Conservation (phyloP, 2,113 vertebrate genomes). For the Equus quagga region DNA sequence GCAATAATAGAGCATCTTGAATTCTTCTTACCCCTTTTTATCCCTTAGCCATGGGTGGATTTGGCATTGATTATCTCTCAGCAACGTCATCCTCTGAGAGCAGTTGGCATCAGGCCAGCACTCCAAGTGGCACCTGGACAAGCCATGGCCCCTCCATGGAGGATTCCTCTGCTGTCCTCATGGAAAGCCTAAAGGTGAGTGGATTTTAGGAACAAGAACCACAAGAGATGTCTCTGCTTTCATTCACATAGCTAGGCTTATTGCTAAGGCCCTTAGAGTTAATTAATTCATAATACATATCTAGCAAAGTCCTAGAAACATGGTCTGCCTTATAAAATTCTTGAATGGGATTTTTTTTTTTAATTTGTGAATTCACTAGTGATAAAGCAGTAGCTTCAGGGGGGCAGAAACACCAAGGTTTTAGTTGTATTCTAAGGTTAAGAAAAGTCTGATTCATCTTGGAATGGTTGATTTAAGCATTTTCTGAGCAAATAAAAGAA, state of each 20-base stretch:
- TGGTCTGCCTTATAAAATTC: not conserved
- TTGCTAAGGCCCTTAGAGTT: not conserved
- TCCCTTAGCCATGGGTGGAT: constrained; percentile 91
- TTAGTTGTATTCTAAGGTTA: constrained; percentile 28
- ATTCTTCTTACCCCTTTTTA: constrained; percentile 62
- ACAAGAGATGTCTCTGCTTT: not conserved
- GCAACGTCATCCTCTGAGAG: constrained; percentile 91
- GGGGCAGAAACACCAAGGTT: not conserved
- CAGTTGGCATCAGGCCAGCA: constrained; percentile 94
- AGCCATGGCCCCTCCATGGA: constrained; percentile 95
- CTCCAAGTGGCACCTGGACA: constrained; percentile 93
- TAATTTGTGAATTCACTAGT: not conserved
- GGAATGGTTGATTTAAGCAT: not conserved
- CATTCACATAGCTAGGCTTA: not conserved
- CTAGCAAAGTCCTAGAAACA: not conserved
- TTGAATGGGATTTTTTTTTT: not conserved
- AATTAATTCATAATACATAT: not conserved
- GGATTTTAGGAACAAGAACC: not conserved
- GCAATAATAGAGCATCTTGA: not conserved
- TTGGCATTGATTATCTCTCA: constrained; percentile 97
- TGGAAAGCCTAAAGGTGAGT: constrained; percentile 97
- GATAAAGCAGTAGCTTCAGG: not conserved
- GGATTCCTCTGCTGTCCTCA: constrained; percentile 96
- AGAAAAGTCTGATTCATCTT: not conserved
- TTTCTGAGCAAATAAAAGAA: constrained; percentile 15